Base-by-base conservation (phyloP, 53 echinoderm and acorn worm genomes). In the Astropecten irregularis region DNA sequence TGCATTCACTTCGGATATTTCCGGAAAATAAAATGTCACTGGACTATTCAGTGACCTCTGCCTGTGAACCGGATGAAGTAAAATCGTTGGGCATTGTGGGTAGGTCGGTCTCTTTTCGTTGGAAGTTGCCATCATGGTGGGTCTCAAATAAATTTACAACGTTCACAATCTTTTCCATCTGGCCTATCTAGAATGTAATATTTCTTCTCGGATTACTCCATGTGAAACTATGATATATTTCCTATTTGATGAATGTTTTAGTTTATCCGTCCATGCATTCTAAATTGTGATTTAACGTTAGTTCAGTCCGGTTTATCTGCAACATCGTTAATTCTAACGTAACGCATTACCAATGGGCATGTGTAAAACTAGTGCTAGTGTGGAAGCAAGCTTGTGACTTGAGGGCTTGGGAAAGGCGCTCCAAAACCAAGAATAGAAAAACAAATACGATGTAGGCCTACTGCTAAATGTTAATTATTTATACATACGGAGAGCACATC, bases 41-140 rank as follows among this genome's bases (percentile, higher is more conserved):
- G 66, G 9, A 7, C 40, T 31, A 23, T 32, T 3, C 38, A 21
- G 29, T 13, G 32, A 57, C 57, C 8, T 9, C 30, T 33, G 9
- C 14, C 33, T 21, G 2, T 61, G 33, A 61, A 61, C 61, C 30
- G 61, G 61, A 61, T 14, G 14, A 2, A 66, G n/a, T 6, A 20
- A 4, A 15, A 16, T 16, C 32, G 44, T 26, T 2, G 9, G 50
- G 86, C 25, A 86, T 76, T 86, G 52, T 86, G 85, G 85, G 69
- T n/a, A 23, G 40, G 9, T 40, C 68, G 30, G 37, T 56, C 69
- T 69, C 69, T 83, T 83, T 69, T n/a, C 49, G 54, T 44, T 68
- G 56, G 69, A 68, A 69, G 83, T 69, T 74, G 63, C 63, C 86
- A 86, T 63, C 86, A 86, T 86, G 86, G 86, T 86, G 69, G 56